Conservation (phyloP, 2,113 vertebrate species). For the Myotis davidii region DNA sequence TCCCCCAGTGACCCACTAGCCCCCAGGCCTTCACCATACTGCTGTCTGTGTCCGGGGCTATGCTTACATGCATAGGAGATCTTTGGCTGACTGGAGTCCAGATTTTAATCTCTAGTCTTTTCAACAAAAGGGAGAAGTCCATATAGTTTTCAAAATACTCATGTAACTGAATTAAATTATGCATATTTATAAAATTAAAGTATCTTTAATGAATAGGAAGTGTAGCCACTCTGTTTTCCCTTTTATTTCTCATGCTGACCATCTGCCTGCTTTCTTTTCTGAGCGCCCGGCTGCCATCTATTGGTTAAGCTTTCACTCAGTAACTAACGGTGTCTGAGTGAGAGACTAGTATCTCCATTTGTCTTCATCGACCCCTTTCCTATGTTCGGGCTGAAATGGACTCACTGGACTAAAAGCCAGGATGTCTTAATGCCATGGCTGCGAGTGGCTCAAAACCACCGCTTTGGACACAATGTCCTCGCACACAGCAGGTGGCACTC, state of each 20-base stretch:
- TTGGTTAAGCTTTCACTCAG: neutral
- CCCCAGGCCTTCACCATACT: no score
- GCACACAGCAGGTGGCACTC: fast-evolving
- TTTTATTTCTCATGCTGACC: neutral
- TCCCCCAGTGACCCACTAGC: no score
- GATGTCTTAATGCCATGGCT: neutral
- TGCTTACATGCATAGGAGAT: no score
- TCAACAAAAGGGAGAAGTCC: neutral
- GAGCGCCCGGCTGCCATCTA: neutral
- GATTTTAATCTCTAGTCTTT: slow-evolving; percentile 64
- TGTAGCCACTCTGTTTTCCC: slow-evolving; percentile 57
- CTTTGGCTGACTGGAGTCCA: neutral
- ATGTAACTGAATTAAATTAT: slow-evolving; percentile 60
- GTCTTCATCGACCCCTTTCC: neutral
- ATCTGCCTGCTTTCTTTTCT: slow-evolving; percentile 64
- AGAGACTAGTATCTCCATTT: neutral
- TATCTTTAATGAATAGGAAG: slow-evolving; percentile 58
- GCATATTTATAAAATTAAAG: neutral
- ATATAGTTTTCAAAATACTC: slow-evolving; percentile 62
- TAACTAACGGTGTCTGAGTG: neutral
- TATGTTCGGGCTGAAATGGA: neutral
- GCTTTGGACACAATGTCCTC: neutral
- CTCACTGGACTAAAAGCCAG: neutral
- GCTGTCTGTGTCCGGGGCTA: no score
- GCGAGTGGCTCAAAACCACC: neutral